Conservation (phyloP, 2,113 vertebrate species). For the Neodontobutis hainanensis region DNA sequence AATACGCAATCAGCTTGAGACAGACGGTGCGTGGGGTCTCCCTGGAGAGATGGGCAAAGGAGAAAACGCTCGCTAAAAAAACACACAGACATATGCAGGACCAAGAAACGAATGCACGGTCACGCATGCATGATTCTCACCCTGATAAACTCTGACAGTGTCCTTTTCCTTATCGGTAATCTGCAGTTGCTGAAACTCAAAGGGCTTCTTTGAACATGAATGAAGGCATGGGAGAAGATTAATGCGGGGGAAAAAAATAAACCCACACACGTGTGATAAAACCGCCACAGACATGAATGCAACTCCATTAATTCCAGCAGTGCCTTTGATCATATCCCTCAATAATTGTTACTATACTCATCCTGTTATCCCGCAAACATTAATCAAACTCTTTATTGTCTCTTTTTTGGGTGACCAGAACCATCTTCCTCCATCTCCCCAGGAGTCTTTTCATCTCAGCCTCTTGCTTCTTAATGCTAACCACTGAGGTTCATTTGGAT, state of each 20-base stretch:
- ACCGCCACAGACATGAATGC: neutral
- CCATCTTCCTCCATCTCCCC: neutral
- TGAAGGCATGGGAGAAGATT: conserved; percentile 6
- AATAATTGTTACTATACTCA: neutral
- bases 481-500: conserved; percentile 5
- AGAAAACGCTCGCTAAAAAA: conserved; percentile 5
- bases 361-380: conserved; percentile 1
- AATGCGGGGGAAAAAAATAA: conserved; percentile 22
- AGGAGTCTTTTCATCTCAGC: conserved; percentile 11
- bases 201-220: conserved; percentile 39
- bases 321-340: conserved; percentile 21
- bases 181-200: conserved; percentile 18
- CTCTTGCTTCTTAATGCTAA: neutral
- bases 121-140: conserved; percentile 16
- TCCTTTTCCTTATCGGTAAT: conserved; percentile 58
- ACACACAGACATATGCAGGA: conserved; percentile 6
- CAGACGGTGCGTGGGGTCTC: conserved; percentile 67
- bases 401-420: neutral
- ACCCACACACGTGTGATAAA: conserved; percentile 1
- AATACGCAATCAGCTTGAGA: conserved; percentile 52
- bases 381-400: conserved; percentile 1
- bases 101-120: neutral
- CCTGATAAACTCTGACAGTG: conserved; percentile 47
- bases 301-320: neutral
- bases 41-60: conserved; percentile 41